Evolutionary conservation across 2,888 invertebrate species (phyloP).

Genomic region (Hydrotaea diabolus): DNA sequence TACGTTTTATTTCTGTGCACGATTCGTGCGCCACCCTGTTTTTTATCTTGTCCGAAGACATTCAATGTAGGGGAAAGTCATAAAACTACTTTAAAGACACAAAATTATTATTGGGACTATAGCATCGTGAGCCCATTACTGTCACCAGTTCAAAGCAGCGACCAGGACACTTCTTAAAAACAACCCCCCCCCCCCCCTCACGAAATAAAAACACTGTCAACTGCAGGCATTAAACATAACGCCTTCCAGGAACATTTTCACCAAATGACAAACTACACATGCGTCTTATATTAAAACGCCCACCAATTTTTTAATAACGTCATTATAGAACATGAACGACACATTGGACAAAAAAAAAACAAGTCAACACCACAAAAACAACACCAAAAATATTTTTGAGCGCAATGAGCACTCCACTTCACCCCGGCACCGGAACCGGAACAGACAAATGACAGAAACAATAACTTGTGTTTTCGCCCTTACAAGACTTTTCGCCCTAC

Average conservation of each 20-base stretch:
- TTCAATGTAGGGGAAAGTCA: no score
- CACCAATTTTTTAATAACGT: constrained; percentile 29
- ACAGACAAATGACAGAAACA: constrained; percentile 56
- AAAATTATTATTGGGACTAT: no score
- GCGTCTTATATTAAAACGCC: constrained; percentile 48
- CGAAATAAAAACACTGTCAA: no score
- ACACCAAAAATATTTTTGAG: not conserved
- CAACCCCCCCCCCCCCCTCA: no score
- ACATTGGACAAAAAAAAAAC: constrained; percentile 9
- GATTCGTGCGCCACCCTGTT: no score
- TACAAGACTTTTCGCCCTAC: no score
- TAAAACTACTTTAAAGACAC: no score
- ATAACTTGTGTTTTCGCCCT: constrained; percentile 7
- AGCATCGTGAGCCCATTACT: no score
- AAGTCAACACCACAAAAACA: constrained; percentile 51
- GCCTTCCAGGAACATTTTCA: not conserved
- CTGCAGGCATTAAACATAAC: constrained; percentile 45
- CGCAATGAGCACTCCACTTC: not conserved
- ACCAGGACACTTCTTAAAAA: no score
- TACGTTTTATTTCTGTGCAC: no score
- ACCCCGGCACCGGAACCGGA: not conserved
- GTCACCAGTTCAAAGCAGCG: no score
- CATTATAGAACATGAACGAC: not conserved
- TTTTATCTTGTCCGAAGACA: no score
- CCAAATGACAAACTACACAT: constrained; percentile 36